Evolutionary conservation across 2,797 vertebrate species (phyloP), one percentile per base, ranked within the genome.

Genomic region (Loris lydekkerianus): DNA sequence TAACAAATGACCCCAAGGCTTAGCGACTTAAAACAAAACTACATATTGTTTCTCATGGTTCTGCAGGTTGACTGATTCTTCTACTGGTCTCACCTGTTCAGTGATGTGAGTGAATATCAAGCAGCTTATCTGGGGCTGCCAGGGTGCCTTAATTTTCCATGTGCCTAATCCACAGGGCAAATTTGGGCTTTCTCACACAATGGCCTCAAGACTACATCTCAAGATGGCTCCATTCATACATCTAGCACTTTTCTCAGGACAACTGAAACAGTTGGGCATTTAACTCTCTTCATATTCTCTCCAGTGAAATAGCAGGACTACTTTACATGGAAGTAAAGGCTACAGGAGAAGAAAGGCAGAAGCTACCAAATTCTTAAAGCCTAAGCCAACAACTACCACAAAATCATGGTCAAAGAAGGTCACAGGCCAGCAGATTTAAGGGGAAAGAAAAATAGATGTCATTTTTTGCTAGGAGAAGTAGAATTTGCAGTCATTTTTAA

Each of bases 381-480:
- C 56, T 56, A 65, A 17, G 18, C 27, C 20, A 82, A 37, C 14
- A 83, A 86, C 63, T 25, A 92, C 37, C 3, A 60, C 7, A 75
- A 9, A 72, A 46, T 56, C 34, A 73, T 92, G 72, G 21, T 88
- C 82, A 88, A 77, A 95, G 40, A 94, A 31, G 3, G 34, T 53
- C n/a, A 72, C 31, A 61, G 53, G 4, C 27, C 53, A 70, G 37
- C 60, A 25, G 40, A 40, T 37, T 11, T 43, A 63, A 69, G 69
- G 11, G 31, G 27, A 94, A 43, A 83, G 25, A 17, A 86, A 95
- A 82, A 73, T 2, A 77, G 15, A 77, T 67, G 1, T 7, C 23
- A 73, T n/a, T 23, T 78, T 91, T 58, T 90, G 10, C 73, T 82
- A 63, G n/a, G 34, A 85, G 4, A 21, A 53, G 1, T 93, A 73